Evolutionary conservation across 1,140 invertebrate genomes (phyloP).

Genomic region (Heliconius nattereri): DNA sequence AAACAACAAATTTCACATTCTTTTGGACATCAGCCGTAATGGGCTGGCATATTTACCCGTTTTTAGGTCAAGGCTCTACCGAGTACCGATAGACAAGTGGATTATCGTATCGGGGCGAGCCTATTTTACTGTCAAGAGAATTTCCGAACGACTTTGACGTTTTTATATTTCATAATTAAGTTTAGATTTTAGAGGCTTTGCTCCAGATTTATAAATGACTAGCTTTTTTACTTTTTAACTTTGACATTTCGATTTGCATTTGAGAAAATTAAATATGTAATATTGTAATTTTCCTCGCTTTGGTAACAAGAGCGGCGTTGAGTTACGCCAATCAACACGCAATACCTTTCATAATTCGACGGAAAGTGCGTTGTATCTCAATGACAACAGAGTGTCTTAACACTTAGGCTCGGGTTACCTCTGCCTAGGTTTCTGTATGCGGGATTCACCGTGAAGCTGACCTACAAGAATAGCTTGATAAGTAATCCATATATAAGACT

Average conservation of each 20-base stretch:
- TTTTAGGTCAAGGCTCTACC: slow-evolving; percentile 1
- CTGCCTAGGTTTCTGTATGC: too few species aligned
- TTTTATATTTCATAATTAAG: slow-evolving; percentile 5
- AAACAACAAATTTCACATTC: neutral
- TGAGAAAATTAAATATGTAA: too few species aligned
- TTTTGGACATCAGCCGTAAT: neutral
- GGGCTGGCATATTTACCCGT: neutral
- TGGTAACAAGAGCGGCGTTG: too few species aligned
- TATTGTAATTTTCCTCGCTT: too few species aligned
- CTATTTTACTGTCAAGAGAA: neutral
- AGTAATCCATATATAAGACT: neutral
- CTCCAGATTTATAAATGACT: neutral
- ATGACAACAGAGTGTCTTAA: too few species aligned
- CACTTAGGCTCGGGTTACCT: too few species aligned
- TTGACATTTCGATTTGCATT: too few species aligned
- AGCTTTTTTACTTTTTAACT: neutral
- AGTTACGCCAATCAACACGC: too few species aligned
- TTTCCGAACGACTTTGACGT: neutral
- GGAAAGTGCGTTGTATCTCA: too few species aligned
- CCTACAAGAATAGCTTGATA: neutral
- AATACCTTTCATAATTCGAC: too few species aligned
- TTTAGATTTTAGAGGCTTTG: neutral
- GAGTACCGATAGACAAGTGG: neutral
- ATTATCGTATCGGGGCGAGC: neutral
- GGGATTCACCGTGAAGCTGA: too few species aligned